Percentiles rank a stretch among this genome's conserved stretches.
Evolutionary conservation across 2,113 vertebrate species (phyloP).

Genomic region (Drymodes brunneopygia): DNA sequence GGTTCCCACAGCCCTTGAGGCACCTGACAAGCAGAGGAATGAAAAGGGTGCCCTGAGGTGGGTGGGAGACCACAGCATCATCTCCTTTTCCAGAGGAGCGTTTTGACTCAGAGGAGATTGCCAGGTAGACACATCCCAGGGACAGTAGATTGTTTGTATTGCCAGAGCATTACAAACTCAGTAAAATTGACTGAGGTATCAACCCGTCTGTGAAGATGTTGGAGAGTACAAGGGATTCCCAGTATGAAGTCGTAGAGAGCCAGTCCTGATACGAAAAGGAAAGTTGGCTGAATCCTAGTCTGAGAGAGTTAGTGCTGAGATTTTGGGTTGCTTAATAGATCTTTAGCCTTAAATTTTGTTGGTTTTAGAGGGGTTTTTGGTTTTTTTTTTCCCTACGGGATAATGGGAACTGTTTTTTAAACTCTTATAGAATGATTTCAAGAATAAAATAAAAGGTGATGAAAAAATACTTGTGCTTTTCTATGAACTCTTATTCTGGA

Average conservation of each 20-base stretch:
- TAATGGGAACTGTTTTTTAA: neutral
- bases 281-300: neutral
- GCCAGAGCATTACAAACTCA: neutral
- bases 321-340: neutral
- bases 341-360: neutral
- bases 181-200: neutral
- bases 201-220: neutral
- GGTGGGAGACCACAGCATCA: neutral
- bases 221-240: neutral
- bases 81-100: neutral
- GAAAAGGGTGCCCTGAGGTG: neutral
- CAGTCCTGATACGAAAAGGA: neutral
- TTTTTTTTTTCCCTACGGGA: neutral
- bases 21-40: neutral
- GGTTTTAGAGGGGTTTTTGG: rapidly evolving
- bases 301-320: neutral
- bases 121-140: no score
- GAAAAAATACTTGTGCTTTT: neutral
- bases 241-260: neutral
- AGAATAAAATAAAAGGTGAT: neutral
- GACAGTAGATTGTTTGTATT: neutral
- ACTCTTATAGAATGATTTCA: neutral
- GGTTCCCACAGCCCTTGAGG: neutral
- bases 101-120: neutral
- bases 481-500: neutral